These are phyloP conservation scores for Akabosia matsudoensis DNA, from an alignment of 1,140 invertebrate genomes.

Conservation along the genomic window DNA sequence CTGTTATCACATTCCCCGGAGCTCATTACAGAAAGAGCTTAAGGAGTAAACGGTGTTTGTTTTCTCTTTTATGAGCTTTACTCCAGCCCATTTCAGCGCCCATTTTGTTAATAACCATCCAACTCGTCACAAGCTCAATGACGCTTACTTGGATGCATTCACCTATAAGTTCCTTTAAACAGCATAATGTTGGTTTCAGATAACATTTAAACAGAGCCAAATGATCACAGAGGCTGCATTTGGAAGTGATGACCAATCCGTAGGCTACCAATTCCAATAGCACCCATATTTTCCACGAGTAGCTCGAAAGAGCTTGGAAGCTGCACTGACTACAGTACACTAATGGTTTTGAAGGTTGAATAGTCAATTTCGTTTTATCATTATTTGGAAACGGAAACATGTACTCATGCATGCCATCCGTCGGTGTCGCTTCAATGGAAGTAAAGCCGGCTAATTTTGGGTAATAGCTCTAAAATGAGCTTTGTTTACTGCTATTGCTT, in stretches of 20 bases:
- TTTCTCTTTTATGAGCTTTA: background rate
- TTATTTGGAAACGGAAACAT: background rate
- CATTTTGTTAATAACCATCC: conserved; percentile 18
- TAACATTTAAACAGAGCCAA: too few species aligned
- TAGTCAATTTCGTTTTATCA: background rate
- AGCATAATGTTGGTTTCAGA: too few species aligned
- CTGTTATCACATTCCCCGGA: conserved; percentile 5
- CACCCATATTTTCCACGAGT: too few species aligned
- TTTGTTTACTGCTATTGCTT: background rate
- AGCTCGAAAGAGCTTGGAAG: too few species aligned
- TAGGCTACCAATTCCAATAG: too few species aligned
- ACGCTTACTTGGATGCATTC: too few species aligned
- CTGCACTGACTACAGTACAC: background rate
- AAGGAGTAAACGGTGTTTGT: background rate
- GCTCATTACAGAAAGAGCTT: conserved; percentile 16
- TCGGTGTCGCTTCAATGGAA: background rate
- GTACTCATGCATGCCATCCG: too few species aligned
- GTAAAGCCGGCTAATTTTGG: background rate
- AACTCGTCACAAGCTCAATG: too few species aligned
- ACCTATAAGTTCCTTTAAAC: too few species aligned
- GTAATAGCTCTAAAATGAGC: conserved; percentile 8
- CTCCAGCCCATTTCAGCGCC: background rate
- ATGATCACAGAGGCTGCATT: too few species aligned
- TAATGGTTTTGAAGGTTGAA: background rate
- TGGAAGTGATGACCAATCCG: background rate